Base-by-base conservation (phyloP, 2,113 vertebrate genomes). In the Chloebia gouldiae region DNA sequence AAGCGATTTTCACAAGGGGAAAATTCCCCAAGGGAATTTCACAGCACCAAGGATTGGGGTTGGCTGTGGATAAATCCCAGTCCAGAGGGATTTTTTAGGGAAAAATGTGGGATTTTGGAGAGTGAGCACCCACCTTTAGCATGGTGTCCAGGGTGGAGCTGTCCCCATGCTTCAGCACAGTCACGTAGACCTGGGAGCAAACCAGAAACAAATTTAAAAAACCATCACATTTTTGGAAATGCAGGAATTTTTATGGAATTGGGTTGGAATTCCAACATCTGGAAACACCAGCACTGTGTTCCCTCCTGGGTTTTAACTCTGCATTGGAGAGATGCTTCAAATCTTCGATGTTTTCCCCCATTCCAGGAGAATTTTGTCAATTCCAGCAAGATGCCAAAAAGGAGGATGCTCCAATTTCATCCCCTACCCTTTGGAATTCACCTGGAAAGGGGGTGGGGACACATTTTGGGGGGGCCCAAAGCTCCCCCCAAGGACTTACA, bases 151-250 rank as follows among this genome's bases (percentile, higher is more conserved):
- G 94, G 4, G 99, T 98, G 84, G 98, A 82, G 61, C 98, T 98
- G 84, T 99, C 99, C 60, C 99, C 99, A 10, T 99, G 99, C 96
- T 99, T 99, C 97, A 99, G 84, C 96, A 99, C 98, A 3, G 99
- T 99, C 75, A 99, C 97, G 89, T 99, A 99, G 40, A 99, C 99
- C 99, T 99, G 92, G 6, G 56, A 65, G 13, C 68, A 60, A 84
- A 80, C 37, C 70, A 30, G 44, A 25, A 8, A 76, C 22, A 20
- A 4, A 25, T n/a, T n/a, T 4, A 16, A 30, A 20, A n/a, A 2
- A 20, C 2, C 15, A 2, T 5, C 40, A 15, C 5, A 7, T 19
- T 70, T 49, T 2, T 2, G 20, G 35, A n/a, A n/a, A n/a, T n/a
- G n/a, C n/a, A n/a, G n/a, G n/a, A 63, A 33, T 40, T 50, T 28